A percentile compares a stretch with the other conserved stretches of the same genome.
phyloP scores from a whole-genome alignment of 37 sponge, comb jelly and placozoan species.

The Cliona cf. orientalis region DNA sequence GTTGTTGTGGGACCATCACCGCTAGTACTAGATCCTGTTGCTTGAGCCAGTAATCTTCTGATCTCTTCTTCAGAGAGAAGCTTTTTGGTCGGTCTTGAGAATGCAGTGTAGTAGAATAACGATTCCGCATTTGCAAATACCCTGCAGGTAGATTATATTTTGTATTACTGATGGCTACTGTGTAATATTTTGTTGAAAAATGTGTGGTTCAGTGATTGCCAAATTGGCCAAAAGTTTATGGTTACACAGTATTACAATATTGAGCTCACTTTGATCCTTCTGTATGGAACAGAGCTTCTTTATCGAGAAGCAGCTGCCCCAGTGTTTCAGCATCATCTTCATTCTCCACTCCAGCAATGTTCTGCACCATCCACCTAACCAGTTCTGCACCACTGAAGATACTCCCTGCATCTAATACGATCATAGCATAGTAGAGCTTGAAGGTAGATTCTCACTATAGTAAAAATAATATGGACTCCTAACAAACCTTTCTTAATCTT shows the following conservation, averaged over 20 bases:
- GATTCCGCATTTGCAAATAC: slow-evolving; percentile 75
- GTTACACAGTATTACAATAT: no score
- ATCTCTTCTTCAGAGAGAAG: slow-evolving; percentile 56
- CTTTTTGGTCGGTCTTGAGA: slow-evolving; percentile 25
- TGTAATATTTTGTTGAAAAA: background rate
- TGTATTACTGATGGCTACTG: background rate
- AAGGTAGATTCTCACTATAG: no score
- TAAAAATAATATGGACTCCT: background rate
- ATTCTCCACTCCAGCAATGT: slow-evolving; percentile 52
- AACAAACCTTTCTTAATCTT: slow-evolving; percentile 42
- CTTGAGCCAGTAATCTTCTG: slow-evolving; percentile 33
- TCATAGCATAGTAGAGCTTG: no score
- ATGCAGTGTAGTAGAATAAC: slow-evolving; percentile 66
- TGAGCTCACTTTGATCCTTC: slow-evolving; percentile 83
- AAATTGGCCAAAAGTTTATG: no score
- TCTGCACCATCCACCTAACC: slow-evolving; percentile 71
- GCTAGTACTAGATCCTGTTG: no score
- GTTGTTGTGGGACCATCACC: background rate
- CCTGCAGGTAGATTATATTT: slow-evolving; percentile 29
- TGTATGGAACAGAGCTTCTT: slow-evolving; percentile 72
- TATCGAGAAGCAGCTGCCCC: slow-evolving; percentile 75
- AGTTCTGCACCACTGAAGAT: slow-evolving; percentile 74
- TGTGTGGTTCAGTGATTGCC: background rate
- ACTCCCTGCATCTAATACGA: slow-evolving; percentile 54
- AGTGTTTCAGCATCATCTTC: slow-evolving; percentile 65